Percentiles rank a stretch among this genome's conserved stretches.
Conservation (phyloP, 2,113 vertebrate genomes). For the Cathartes aura region DNA sequence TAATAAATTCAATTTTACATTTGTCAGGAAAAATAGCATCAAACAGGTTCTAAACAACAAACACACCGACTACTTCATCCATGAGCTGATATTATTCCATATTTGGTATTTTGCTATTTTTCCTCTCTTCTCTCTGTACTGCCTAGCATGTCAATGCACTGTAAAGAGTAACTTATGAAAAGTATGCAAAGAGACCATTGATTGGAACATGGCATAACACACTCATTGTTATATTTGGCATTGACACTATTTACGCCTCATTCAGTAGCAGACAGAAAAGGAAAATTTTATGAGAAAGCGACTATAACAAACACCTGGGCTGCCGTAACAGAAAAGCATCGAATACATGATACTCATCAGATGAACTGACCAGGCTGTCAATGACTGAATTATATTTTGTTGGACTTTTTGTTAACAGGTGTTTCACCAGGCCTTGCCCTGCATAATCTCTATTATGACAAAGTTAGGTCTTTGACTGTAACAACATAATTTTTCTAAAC, state of each 20-base stretch:
- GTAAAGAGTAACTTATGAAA: background rate
- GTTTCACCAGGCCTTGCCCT: background rate
- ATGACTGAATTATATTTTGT: background rate
- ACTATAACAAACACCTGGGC: background rate
- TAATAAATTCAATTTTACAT: background rate
- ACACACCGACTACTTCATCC: background rate
- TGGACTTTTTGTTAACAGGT: background rate
- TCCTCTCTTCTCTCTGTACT: background rate
- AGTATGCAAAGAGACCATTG: background rate
- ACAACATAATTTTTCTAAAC: background rate
- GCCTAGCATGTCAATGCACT: background rate
- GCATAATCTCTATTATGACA: background rate
- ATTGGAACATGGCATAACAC: background rate
- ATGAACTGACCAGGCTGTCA: background rate
- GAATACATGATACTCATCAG: background rate
- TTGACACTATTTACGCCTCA: background rate
- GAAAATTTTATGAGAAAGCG: background rate
- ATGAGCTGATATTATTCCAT: background rate
- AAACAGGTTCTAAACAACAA: conserved; percentile 15
- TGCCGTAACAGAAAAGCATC: background rate
- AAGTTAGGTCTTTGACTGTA: background rate
- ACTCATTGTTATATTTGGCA: background rate
- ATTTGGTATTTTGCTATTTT: background rate
- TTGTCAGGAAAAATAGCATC: conserved; percentile 14
- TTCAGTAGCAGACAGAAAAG: background rate